Base-by-base conservation (phyloP, 2,113 vertebrate genomes). In the Poecile atricapillus region DNA sequence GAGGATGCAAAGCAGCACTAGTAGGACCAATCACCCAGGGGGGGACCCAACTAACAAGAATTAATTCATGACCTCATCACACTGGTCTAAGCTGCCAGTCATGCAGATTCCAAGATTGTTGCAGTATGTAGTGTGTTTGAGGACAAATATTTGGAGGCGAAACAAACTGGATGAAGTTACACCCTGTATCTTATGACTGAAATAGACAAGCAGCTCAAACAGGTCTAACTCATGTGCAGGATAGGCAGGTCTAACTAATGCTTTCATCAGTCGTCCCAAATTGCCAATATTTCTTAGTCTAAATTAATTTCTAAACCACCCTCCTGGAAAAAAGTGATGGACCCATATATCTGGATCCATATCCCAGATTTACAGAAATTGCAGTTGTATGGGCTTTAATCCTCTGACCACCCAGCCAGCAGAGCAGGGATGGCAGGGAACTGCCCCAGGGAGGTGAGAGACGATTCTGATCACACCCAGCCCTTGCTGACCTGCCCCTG, bases 121-220 rank as follows among this genome's bases (percentile, higher is more conserved):
- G 50, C 15, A 18, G 9, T 35, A 50, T 3, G 0, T 27, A 15
- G 24, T 4, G 10, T 2, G 1, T 50, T 82, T 79, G 50, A 60
- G 49, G n/a, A 49, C 10, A 43, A 73, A 39, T 11, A 35, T 47
- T 47, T 87, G 30, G 39, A 63, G 47, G 50, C 8, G 89, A 62
- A 94, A 28, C 9, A n/a, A 74, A n/a, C 15, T 30, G 37, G n/a
- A 43, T 3, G 0, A 43, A 4, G 28, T 53, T 30, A 5, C 60
- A 46, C 0, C 0, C 5, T 0, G 1, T 22, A n/a, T 12, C 18
- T 70, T 69, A 27, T 0, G 0, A 33, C 6, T 77, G 16, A 22
- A 69, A 41, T 1, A 65, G 31, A 44, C 7, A 53, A 63, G 18
- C 14, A 50, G 44, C 11, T 63, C 35, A 62, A 75, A 60, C 3